Evolutionary conservation across 2,113 vertebrate species (phyloP), one percentile per base, ranked within the genome.

Genomic region (Naja naja): DNA sequence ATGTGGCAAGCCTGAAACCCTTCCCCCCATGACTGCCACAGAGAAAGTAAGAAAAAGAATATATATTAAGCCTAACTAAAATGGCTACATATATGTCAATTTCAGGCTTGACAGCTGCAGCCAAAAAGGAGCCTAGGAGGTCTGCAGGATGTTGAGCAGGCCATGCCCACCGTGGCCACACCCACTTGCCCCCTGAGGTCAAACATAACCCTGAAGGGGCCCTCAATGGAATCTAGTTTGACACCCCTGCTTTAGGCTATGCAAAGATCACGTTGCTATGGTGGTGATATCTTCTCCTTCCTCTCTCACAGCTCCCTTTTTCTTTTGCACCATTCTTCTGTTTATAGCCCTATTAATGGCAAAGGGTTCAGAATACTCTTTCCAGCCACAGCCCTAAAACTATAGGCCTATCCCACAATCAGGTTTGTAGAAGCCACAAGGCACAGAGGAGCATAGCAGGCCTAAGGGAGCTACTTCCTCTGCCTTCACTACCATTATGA

Each of bases 81-180:
- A n/a, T n/a, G n/a, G n/a, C n/a, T n/a, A n/a, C n/a, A n/a, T n/a
- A n/a, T n/a, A n/a, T n/a, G n/a, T n/a, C n/a, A n/a, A n/a, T n/a
- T n/a, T n/a, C n/a, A n/a, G n/a, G n/a, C n/a, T n/a, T n/a, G n/a
- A n/a, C n/a, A n/a, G n/a, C n/a, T n/a, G 20, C 20, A 55, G 18
- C 20, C 5, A 22, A 55, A 55, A 55, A 22, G 20, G 54, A 55
- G 54, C 54, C 54, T 5, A 6, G 54, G 5, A 22, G 20, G 53
- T 3, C 53, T 55, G 54, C 54, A 55, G 54, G 20, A 55, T 5
- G 18, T 55, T 18, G 54, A 55, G 54, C 54, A 22, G 20, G 20
- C 1, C 54, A 55, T 1, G 1, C 5, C 1, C 54, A 49, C 47
- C 8, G 0, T 49, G 8, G 47, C 8, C 47, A 49, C 0, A 8